Evolutionary conservation across 2,113 vertebrate genomes (phyloP).

Genomic region (Lampris megalopsis): DNA sequence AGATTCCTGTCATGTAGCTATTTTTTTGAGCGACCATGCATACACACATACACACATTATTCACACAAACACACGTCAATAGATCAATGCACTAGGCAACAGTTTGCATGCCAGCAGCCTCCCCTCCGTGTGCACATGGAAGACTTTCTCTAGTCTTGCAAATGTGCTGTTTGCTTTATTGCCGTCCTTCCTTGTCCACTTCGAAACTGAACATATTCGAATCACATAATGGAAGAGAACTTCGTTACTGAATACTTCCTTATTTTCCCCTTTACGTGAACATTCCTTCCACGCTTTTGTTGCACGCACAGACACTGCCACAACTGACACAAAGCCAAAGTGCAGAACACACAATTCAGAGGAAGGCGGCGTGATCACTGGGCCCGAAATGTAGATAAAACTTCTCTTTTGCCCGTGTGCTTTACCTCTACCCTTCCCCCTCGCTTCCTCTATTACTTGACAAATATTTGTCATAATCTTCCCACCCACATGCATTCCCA

Average conservation of each 20-base stretch:
- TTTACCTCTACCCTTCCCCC: constrained; percentile 38
- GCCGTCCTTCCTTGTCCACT: not conserved
- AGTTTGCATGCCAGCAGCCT: constrained; percentile 18
- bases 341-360: constrained; percentile 15
- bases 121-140: too few species aligned
- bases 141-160: not conserved
- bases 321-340: constrained; percentile 3
- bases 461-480: constrained; percentile 75
- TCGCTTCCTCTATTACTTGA: constrained; percentile 58
- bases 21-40: constrained; percentile 4
- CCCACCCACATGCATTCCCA: constrained; percentile 65
- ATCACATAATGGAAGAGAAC: constrained; percentile 51
- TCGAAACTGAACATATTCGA: constrained; percentile 15
- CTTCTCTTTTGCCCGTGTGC: constrained; percentile 54
- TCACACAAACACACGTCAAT: not conserved
- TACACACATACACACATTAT: constrained; percentile 4
- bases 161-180: not conserved
- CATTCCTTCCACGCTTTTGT: constrained; percentile 42
- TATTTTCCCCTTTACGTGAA: constrained; percentile 15
- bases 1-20: not conserved
- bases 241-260: constrained; percentile 34
- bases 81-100: constrained; percentile 2
- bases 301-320: constrained; percentile 42
- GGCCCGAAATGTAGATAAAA: constrained; percentile 55
- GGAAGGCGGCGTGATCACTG: constrained; percentile 41